These are phyloP conservation scores for Mya arenaria DNA, from an alignment of 1,140 invertebrate species.

Conservation along the genomic window DNA sequence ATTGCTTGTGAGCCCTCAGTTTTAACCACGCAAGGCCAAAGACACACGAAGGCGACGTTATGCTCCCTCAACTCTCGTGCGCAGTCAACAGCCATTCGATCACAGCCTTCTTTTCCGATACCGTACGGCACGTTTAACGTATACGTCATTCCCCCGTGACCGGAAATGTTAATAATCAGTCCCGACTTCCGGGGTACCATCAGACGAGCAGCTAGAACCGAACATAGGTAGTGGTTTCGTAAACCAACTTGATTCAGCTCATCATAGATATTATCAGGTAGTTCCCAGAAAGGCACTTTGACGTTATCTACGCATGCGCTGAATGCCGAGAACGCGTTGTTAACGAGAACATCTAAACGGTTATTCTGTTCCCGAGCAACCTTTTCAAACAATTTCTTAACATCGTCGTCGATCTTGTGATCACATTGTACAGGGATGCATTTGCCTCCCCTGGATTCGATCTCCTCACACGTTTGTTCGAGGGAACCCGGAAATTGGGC, in stretches of 20 bases:
- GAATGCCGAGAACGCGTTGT: conserved; percentile 82
- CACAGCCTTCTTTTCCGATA: conserved; percentile 80
- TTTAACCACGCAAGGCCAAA: conserved; percentile 82
- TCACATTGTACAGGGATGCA: conserved; percentile 80
- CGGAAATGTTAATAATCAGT: conserved; percentile 82
- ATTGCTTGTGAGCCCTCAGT: conserved; percentile 73
- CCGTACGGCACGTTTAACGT: conserved; percentile 81
- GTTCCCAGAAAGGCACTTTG: conserved; percentile 79
- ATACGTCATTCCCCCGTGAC: conserved; percentile 81
- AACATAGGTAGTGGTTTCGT: conserved; percentile 81
- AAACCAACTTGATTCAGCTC: conserved; percentile 82
- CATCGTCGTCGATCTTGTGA: conserved; percentile 80
- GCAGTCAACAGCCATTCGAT: conserved; percentile 81
- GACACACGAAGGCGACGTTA: conserved; percentile 78
- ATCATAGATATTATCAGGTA: conserved; percentile 75
- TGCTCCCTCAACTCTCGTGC: conserved; percentile 79
- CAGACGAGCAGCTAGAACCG: conserved; percentile 79
- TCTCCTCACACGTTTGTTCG: conserved; percentile 11
- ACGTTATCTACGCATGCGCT: conserved; percentile 67
- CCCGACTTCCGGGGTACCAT: conserved; percentile 80
- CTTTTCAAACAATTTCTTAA: conserved; percentile 80
- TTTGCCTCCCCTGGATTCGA: conserved; percentile 73
- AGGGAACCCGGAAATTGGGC: conserved; percentile 4
- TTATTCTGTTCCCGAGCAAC: conserved; percentile 80
- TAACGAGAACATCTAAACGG: conserved; percentile 81